Evolutionary conservation across 1,140 invertebrate species (phyloP).

Genomic region (Aleiodes sp.): DNA sequence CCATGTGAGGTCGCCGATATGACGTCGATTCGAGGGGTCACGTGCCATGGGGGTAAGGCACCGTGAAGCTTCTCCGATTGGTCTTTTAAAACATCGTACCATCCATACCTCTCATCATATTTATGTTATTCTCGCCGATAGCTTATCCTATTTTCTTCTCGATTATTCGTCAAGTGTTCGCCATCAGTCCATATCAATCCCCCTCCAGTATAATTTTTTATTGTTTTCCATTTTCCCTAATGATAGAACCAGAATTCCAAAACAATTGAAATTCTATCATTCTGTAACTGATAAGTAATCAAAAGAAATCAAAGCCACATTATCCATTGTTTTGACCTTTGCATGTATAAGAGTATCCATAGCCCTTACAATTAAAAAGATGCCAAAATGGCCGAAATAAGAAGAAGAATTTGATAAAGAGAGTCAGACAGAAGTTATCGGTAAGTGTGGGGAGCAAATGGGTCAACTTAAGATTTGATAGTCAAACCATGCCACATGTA

Average conservation of each 20-base stretch:
- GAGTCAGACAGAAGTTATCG: neutral
- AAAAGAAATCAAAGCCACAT: too few species aligned
- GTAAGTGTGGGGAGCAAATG: neutral
- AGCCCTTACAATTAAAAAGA: too few species aligned
- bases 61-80: neutral
- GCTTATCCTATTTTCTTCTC: neutral
- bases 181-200: neutral
- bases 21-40: neutral
- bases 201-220: too few species aligned
- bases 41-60: constrained; percentile 15
- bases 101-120: neutral
- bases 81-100: neutral
- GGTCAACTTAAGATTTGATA: neutral
- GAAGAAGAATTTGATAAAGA: neutral
- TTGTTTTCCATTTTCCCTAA: neutral
- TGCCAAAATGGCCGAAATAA: neutral
- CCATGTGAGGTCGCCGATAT: neutral
- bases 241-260: too few species aligned
- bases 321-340: too few species aligned
- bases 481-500: neutral
- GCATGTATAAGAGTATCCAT: too few species aligned
- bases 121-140: neutral
- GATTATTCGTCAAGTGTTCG: neutral
- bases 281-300: too few species aligned
- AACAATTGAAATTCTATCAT: too few species aligned